Percentiles rank a stretch among this genome's conserved stretches.
These are phyloP conservation scores for Acanthosepion pharaonis DNA, from an alignment of 2,888 invertebrate genomes.

Conservation along the genomic window DNA sequence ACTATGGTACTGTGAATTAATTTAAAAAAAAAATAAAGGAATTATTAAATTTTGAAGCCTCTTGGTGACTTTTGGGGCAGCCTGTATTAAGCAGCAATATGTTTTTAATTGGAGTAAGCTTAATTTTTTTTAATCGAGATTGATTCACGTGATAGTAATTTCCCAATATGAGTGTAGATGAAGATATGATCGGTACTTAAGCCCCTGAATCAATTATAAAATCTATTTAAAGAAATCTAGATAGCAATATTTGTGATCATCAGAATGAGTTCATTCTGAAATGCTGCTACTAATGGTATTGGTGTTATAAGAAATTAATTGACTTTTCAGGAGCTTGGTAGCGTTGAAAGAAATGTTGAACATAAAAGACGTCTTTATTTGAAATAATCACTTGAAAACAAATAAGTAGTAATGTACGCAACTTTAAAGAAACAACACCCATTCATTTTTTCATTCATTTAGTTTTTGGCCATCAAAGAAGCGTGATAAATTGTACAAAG, in stretches of 20 bases:
- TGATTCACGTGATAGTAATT: not conserved
- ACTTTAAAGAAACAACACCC: not conserved
- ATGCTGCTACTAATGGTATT: not conserved
- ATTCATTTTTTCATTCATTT: not conserved
- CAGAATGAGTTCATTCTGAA: not conserved
- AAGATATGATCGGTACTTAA: not conserved
- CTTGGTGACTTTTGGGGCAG: too few relatives aligned
- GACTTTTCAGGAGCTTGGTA: not conserved
- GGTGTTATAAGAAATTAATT: not conserved
- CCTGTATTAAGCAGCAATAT: too few relatives aligned
- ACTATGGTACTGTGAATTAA: too few relatives aligned
- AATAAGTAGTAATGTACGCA: not conserved
- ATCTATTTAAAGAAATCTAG: not conserved
- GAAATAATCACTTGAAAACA: not conserved
- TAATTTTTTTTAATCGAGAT: not conserved
- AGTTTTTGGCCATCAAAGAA: not conserved
- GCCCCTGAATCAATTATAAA: not conserved
- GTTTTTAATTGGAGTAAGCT: too few relatives aligned
- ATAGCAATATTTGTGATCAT: not conserved
- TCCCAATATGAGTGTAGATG: not conserved
- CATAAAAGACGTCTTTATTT: not conserved
- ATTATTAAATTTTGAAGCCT: too few relatives aligned
- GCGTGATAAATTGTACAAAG: not conserved
- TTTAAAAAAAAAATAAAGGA: too few relatives aligned
- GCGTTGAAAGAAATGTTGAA: not conserved